Evolutionary conservation across 2,113 vertebrate genomes (phyloP), one percentile per base, ranked within the genome.

Genomic region (Ginglymostoma cirratum): DNA sequence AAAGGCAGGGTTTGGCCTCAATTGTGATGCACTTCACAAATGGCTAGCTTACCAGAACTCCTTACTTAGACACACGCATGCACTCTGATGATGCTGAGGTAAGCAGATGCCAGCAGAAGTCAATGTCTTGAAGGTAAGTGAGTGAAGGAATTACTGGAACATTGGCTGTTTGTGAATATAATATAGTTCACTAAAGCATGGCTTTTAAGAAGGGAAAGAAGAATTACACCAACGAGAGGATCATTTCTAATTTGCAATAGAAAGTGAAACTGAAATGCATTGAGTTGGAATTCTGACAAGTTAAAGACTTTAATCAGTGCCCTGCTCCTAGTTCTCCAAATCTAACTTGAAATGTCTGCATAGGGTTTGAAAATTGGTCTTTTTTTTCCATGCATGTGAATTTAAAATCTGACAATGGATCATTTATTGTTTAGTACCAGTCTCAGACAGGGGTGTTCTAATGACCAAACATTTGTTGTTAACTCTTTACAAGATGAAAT

Each of bases 391-490:
- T 66, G 92, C 65, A 69, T 69, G 92, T 94, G 92, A 70, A 94
- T 14, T 94, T 42, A 94, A 69, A 67, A 14, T 70, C 65, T 94
- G n/a, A 94, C 92, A 94, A 69, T 94, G 65, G 19, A 70, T 69
- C 38, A 27, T 94, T 69, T 94, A 38, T 69, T 94, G 38, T 70
- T 70, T 94, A 21, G 65, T 70, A 45, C 92, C 65, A 45, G 92
- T 19, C 38, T 70, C 92, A 94, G 65, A 69, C 7, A 69, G 92
- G 19, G 21, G n/a, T 38, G 21, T 12, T 23, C 24, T 69, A 45
- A 69, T 38, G 19, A 38, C 15, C 21, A 45, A 45, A 45, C 8
- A 23, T 45, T 94, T 94, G 23, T 94, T 94, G 92, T 67, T 94
- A 67, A 34, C 38, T 69, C 65, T 67, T 66, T 67, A 55, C 4